phyloP scores from a whole-genome alignment of 2,888 invertebrate genomes.

The Drosophila leonis region DNA sequence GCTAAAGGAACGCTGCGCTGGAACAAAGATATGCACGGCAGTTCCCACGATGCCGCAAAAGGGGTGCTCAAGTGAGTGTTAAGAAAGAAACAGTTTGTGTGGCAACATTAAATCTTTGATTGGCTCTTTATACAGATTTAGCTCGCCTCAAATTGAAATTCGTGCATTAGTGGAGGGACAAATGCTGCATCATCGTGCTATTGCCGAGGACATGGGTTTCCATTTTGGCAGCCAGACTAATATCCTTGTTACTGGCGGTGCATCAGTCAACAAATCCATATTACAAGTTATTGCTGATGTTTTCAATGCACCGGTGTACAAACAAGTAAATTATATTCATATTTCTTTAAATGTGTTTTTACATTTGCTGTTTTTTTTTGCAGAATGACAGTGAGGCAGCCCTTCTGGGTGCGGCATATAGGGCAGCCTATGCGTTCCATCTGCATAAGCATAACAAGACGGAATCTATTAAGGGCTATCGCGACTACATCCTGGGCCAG shows the following conservation, averaged over 20 bases:
- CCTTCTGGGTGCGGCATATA: conserved; percentile 92
- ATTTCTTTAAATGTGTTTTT: neutral
- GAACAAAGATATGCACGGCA: conserved; percentile 87
- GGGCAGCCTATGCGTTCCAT: conserved; percentile 88
- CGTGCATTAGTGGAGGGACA: conserved; percentile 97
- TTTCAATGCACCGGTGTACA: conserved; percentile 95
- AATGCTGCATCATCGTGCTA: conserved; percentile 92
- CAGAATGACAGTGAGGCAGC: conserved; percentile 94
- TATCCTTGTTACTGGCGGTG: conserved; percentile 97
- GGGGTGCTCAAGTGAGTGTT: conserved; percentile 80
- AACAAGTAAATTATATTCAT: conserved; percentile 87
- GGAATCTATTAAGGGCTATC: conserved; percentile 67
- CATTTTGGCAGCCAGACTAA: conserved; percentile 88
- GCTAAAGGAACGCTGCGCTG: conserved; percentile 89
- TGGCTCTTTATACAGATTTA: conserved; percentile 69
- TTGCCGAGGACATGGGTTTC: conserved; percentile 94
- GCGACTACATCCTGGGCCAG: conserved; percentile 81
- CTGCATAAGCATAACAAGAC: conserved; percentile 56
- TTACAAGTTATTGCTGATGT: conserved; percentile 97
- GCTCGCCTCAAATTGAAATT: conserved; percentile 91
- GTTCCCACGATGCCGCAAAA: conserved; percentile 72
- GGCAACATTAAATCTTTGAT: neutral
- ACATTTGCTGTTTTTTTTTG: conserved; percentile 3
- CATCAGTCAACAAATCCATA: conserved; percentile 93
- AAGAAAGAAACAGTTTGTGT: neutral